These are phyloP conservation scores for Patella ulyssiponensis DNA, from an alignment of 2,888 invertebrate genomes.

Conservation along the genomic window DNA sequence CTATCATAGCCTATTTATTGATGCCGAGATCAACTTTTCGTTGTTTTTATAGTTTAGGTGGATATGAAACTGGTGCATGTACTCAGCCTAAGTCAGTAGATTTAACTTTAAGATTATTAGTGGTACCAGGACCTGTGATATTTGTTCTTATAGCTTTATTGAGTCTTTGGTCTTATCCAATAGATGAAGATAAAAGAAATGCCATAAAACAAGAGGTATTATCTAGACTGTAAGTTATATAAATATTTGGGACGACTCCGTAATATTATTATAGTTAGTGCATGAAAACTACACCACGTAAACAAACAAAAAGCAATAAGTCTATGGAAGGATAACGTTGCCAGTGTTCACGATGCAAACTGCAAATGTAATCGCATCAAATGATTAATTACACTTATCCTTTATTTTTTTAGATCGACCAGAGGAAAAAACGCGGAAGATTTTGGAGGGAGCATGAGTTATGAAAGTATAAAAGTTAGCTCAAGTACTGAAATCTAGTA, in stretches of 20 bases:
- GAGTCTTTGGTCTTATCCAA: constrained; percentile 62
- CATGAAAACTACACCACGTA: too few species aligned
- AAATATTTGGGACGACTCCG: too few species aligned
- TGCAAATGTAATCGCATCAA: too few species aligned
- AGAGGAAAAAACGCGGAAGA: constrained; percentile 6
- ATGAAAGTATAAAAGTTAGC: constrained; percentile 31
- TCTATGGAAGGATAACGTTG: too few species aligned
- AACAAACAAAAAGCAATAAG: too few species aligned
- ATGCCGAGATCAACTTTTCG: too few species aligned
- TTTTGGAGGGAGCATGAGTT: constrained; percentile 34
- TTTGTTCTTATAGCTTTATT: constrained; percentile 55
- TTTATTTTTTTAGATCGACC: background rate
- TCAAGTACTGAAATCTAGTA: too few species aligned
- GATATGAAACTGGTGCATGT: constrained; percentile 60
- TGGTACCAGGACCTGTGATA: constrained; percentile 61
- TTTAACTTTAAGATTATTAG: constrained; percentile 54
- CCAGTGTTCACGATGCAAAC: too few species aligned
- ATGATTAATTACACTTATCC: background rate
- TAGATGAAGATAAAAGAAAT: constrained; percentile 49
- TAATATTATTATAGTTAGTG: too few species aligned
- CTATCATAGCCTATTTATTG: too few species aligned
- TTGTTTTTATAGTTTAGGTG: constrained; percentile 50
- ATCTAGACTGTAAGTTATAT: constrained; percentile 36
- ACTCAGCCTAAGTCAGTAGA: constrained; percentile 60
- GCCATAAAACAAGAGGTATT: constrained; percentile 46